A percentile compares a stretch with the other conserved stretches of the same genome.
Conservation (phyloP, 2,888 invertebrate genomes). For the Actias luna region DNA sequence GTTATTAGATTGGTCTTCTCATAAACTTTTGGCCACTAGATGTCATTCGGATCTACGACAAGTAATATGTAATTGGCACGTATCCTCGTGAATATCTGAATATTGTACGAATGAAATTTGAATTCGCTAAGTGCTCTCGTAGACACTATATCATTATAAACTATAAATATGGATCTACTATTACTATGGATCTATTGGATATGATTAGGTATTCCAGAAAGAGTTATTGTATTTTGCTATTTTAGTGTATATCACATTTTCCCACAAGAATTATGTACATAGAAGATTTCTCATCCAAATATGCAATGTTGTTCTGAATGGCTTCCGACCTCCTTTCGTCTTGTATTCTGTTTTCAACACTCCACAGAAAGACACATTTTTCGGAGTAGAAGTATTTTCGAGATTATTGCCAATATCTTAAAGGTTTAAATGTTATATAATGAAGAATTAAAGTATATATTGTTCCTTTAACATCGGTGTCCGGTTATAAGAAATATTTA, state of each 20-base stretch:
- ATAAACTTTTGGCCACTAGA: constrained; percentile 54
- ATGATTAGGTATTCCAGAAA: neutral
- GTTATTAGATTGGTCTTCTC: constrained; percentile 38
- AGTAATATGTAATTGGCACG: constrained; percentile 63
- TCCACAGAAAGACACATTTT: too few relatives aligned
- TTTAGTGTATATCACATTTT: too few relatives aligned
- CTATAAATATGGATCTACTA: too few relatives aligned
- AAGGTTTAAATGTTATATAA: too few relatives aligned
- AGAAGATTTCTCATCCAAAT: neutral
- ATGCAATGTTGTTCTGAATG: neutral
- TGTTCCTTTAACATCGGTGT: too few relatives aligned
- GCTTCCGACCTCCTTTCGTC: neutral
- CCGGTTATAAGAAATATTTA: too few relatives aligned
- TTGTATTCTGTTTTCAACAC: too few relatives aligned
- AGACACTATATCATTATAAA: constrained; percentile 37
- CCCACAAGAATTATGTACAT: neutral
- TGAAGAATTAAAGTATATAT: too few relatives aligned
- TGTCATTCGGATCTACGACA: constrained; percentile 52
- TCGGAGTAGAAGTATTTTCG: too few relatives aligned
- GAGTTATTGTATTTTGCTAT: neutral
- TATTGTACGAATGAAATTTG: constrained; percentile 62
- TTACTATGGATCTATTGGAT: neutral
- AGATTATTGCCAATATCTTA: too few relatives aligned
- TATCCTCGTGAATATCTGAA: constrained; percentile 44
- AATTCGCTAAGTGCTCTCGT: constrained; percentile 56